A percentile compares a stretch with the other conserved stretches of the same genome.
Evolutionary conservation across 2,888 invertebrate species (phyloP).

Genomic region (Ectemnius continuus): DNA sequence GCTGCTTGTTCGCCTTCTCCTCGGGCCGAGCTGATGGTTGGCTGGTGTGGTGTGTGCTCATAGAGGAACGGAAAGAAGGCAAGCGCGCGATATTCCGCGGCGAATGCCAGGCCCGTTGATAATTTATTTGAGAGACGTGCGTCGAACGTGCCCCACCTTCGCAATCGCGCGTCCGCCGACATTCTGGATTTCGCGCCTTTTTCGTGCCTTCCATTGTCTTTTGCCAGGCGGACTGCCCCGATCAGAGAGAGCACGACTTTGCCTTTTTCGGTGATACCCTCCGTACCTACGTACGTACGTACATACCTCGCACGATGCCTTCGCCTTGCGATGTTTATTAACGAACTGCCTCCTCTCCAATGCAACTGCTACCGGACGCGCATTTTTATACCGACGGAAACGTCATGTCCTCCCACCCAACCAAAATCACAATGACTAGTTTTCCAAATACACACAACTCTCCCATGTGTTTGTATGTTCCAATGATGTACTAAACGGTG

Average conservation of each 20-base stretch:
- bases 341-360: conserved; percentile 38
- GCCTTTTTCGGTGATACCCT: conserved; percentile 54
- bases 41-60: too few relatives aligned
- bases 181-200: conserved; percentile 70
- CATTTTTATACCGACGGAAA: conserved; percentile 63
- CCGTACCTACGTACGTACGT: not conserved
- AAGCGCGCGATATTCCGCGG: conserved; percentile 57
- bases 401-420: conserved; percentile 46
- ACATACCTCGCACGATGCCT: not conserved
- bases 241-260: conserved; percentile 18
- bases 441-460: not conserved
- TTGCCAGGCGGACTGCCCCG: conserved; percentile 11
- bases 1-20: not conserved
- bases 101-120: conserved; percentile 63
- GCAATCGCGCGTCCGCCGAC: conserved; percentile 58
- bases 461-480: not conserved
- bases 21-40: not conserved
- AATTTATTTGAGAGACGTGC: conserved; percentile 75
- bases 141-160: conserved; percentile 74
- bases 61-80: not conserved
- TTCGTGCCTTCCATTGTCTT: conserved; percentile 65
- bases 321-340: conserved; percentile 57
- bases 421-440: conserved; percentile 42
- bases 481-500: not conserved
- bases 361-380: conserved; percentile 59